Evolutionary conservation across 2,113 vertebrate genomes (phyloP), one percentile per base, ranked within the genome.

Genomic region (Paedocypris sp.): DNA sequence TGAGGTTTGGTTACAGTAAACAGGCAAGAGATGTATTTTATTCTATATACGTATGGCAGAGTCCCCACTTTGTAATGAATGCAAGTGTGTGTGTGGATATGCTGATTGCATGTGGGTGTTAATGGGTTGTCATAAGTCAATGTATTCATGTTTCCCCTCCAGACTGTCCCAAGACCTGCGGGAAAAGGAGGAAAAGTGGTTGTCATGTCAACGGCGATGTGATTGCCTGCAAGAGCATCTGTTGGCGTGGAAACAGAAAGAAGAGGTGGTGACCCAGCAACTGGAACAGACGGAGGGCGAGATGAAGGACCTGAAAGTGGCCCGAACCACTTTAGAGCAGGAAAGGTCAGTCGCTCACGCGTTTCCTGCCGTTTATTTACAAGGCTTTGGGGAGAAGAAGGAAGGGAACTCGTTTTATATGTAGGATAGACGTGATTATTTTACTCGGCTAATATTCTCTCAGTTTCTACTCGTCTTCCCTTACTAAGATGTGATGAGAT

Each of bases 91-190:
- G 31, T 39, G 23, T 26, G 42, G 33, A 39, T 39, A 39, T 62
- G 32, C 19, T 16, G 22, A n/a, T 29, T 31, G 38, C 5, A 62
- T 28, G 61, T 52, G 49, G 22, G 23, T 46, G 16, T 52, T 26
- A 49, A 28, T 25, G 6, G 11, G 15, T 49, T 60, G 42, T 51
- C 19, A 3, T 67, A 63, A 66, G 47, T 62, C 45, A 51, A 3
- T 9, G 18, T 54, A 18, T 56, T 43, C 41, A 43, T 2, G 2
- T 73, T 77, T 29, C 26, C 71, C 67, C 71, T 69, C 2, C 66
- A 96, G 90, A 26, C 82, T 91, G 49, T 83, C 62, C 2, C 87
- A 66, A 67, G 83, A 89, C 60, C 75, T 93, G 63, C 87, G 84
- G 77, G 88, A 90, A 62, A 90, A 85, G 80, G 84, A 89, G 23